phyloP scores from a whole-genome alignment of 1,140 invertebrate species.

The Drosophila albomicans region DNA sequence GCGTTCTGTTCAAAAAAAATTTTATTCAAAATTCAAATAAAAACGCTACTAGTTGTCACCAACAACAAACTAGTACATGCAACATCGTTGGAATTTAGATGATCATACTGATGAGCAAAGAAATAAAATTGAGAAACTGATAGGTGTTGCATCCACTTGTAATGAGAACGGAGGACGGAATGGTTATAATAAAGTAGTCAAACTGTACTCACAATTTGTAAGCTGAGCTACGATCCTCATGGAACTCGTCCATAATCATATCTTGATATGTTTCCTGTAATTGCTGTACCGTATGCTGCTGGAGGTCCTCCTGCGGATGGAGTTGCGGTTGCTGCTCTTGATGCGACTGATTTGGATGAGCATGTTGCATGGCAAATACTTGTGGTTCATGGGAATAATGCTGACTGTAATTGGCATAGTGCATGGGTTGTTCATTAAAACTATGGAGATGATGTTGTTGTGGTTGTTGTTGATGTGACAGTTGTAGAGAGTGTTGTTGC shows the following conservation, averaged over 20 bases:
- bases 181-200: conserved; percentile 5
- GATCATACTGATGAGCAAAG: not conserved
- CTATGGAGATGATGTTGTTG: conserved; percentile 59
- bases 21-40: not conserved
- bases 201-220: conserved; percentile 75
- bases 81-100: too few species aligned
- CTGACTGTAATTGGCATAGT: conserved; percentile 54
- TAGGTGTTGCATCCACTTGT: not conserved
- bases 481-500: conserved; percentile 46
- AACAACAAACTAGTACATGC: too few species aligned
- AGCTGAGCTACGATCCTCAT: conserved; percentile 62
- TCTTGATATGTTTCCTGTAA: conserved; percentile 66
- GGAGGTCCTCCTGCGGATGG: conserved; percentile 47
- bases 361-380: conserved; percentile 57
- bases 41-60: too few species aligned
- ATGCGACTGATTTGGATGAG: conserved; percentile 31
- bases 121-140: not conserved
- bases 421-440: conserved; percentile 36
- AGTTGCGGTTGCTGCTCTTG: conserved; percentile 37
- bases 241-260: conserved; percentile 75
- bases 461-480: conserved; percentile 50
- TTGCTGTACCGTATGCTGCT: conserved; percentile 45
- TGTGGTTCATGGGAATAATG: conserved; percentile 61
- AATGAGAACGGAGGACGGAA: not conserved
- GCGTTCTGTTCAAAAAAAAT: conserved; percentile 45